phyloP scores from a whole-genome alignment of 2,113 vertebrate genomes.

The Dicaeum eximium region DNA sequence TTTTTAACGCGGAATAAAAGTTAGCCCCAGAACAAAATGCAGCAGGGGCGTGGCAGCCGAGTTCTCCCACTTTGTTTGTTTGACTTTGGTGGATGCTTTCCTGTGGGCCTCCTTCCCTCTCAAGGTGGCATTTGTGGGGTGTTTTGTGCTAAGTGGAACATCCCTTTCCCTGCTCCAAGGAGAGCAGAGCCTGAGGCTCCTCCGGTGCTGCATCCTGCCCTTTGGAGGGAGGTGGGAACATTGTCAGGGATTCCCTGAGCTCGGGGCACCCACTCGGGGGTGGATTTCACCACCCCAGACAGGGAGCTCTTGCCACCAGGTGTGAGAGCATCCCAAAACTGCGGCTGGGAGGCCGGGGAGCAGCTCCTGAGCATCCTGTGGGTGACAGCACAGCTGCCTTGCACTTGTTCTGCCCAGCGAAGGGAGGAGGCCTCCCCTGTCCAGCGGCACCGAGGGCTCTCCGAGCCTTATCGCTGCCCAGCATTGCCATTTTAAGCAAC shows the following conservation, averaged over 20 bases:
- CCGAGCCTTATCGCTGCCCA: neutral
- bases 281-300: neutral
- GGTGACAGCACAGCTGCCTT: neutral
- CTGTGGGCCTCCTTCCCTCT: accelerated
- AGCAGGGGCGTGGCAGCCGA: neutral
- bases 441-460: accelerated
- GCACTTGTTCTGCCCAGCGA: neutral
- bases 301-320: neutral
- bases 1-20: neutral
- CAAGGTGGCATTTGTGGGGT: neutral
- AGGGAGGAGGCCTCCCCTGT: neutral
- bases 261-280: accelerated
- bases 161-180: neutral
- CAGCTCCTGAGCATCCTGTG: accelerated
- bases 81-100: neutral
- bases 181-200: neutral
- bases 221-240: neutral
- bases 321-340: neutral
- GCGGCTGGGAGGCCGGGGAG: accelerated
- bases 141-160: neutral
- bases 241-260: neutral
- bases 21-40: neutral
- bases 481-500: constrained; percentile 52
- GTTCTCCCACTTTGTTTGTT: neutral
- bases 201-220: neutral